phyloP scores from a whole-genome alignment of 2,797 vertebrate species.

The Taenioides sp. region DNA sequence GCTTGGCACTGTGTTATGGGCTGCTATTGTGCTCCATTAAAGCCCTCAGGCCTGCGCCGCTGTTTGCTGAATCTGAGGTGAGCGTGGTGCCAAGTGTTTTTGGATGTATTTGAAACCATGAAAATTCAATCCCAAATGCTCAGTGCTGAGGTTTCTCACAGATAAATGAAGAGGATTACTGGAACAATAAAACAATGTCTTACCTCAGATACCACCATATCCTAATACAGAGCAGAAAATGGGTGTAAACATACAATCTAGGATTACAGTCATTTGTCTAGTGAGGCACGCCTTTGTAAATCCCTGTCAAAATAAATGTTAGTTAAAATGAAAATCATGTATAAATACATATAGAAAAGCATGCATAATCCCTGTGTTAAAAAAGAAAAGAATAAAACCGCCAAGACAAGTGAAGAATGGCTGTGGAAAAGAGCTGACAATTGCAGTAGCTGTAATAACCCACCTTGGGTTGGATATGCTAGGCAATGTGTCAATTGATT shows the following conservation, averaged over 20 bases:
- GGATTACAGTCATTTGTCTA: slow-evolving; percentile 31
- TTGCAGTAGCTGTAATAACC: slow-evolving; percentile 65
- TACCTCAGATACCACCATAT: slow-evolving; percentile 67
- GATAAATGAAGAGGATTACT: slow-evolving; percentile 75
- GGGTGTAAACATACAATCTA: slow-evolving; percentile 37
- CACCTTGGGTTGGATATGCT: slow-evolving; percentile 70
- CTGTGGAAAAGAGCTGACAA: slow-evolving; percentile 61
- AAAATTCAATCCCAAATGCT: slow-evolving; percentile 75
- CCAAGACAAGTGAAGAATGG: slow-evolving; percentile 44
- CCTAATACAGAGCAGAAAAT: slow-evolving; percentile 66
- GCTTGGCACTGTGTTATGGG: slow-evolving; percentile 77
- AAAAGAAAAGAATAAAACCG: slow-evolving; percentile 14
- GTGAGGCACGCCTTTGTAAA: slow-evolving; percentile 41
- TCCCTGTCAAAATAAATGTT: slow-evolving; percentile 34
- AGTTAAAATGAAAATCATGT: slow-evolving; percentile 32
- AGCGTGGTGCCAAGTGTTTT: slow-evolving; percentile 68
- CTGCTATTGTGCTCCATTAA: slow-evolving; percentile 72
- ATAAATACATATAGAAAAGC: slow-evolving; percentile 47
- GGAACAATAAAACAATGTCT: slow-evolving; percentile 71
- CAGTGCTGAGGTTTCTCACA: slow-evolving; percentile 69
- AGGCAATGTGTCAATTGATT: slow-evolving; percentile 78
- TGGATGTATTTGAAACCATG: slow-evolving; percentile 72
- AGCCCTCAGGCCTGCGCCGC: slow-evolving; percentile 69
- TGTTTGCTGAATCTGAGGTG: slow-evolving; percentile 68
- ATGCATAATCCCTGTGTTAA: slow-evolving; percentile 12